Conservation (phyloP, 2,113 vertebrate species). For the Andinoacara biseriatus region DNA sequence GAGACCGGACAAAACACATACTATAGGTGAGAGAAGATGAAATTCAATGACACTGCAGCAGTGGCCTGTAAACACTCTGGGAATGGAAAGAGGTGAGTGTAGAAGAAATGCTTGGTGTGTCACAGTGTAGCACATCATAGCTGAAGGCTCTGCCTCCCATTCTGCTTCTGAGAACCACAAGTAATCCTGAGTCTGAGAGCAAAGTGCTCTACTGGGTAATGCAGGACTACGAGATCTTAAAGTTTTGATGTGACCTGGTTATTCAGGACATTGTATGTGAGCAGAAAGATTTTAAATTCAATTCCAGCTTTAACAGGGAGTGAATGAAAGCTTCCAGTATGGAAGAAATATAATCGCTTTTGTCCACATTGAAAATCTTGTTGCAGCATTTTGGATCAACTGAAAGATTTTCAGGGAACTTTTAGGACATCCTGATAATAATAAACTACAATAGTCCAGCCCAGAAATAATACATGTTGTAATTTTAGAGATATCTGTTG, state of each 20-base stretch:
- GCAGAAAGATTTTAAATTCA: too few relatives aligned
- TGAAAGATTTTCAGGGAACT: neutral
- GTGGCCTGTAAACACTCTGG: neutral
- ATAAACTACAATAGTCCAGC: neutral
- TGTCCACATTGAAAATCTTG: too few relatives aligned
- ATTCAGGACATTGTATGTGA: too few relatives aligned
- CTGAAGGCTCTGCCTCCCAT: neutral
- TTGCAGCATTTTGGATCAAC: neutral
- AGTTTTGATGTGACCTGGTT: too few relatives aligned
- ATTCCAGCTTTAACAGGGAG: too few relatives aligned
- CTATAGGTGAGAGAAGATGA: neutral
- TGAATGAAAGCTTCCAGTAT: too few relatives aligned
- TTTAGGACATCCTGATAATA: neutral
- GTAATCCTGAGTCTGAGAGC: neutral
- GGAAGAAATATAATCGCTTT: too few relatives aligned
- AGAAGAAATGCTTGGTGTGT: neutral
- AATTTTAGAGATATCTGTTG: too few relatives aligned
- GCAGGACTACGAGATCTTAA: too few relatives aligned
- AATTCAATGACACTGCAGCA: neutral
- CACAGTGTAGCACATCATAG: neutral
- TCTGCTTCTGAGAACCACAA: neutral
- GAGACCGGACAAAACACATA: neutral
- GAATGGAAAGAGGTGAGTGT: neutral
- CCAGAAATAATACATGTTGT: too few relatives aligned
- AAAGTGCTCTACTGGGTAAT: too few relatives aligned